Conservation (phyloP, 2,888 invertebrate species). For the Trachelus iudaicus region DNA sequence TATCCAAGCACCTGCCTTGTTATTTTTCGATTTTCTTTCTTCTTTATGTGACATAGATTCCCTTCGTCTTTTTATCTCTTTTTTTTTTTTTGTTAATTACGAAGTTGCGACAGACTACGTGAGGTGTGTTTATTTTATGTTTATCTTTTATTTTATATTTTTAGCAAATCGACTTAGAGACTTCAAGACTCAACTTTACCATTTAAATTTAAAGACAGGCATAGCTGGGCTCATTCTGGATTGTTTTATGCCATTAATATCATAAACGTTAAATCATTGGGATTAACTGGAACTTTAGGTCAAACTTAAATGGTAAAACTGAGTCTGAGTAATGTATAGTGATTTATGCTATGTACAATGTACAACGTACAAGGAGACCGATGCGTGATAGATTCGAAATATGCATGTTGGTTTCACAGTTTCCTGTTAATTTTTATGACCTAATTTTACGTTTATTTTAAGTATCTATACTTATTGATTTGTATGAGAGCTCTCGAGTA, state of each 20-base stretch:
- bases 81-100: too few relatives aligned
- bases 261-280: neutral
- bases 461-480: slow-evolving; percentile 57
- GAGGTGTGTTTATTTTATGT: too few relatives aligned
- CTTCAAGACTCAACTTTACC: too few relatives aligned
- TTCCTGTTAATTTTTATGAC: slow-evolving; percentile 54
- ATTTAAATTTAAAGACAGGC: neutral
- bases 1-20: too few relatives aligned
- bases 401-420: slow-evolving; percentile 38
- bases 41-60: too few relatives aligned
- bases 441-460: slow-evolving; percentile 46
- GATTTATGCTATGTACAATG: slow-evolving; percentile 45
- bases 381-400: slow-evolving; percentile 29
- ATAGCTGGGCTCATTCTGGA: neutral
- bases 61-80: too few relatives aligned
- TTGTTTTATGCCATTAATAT: neutral
- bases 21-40: too few relatives aligned
- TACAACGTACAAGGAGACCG: slow-evolving; percentile 39
- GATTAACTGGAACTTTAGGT: neutral
- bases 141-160: too few relatives aligned
- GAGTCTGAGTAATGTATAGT: neutral
- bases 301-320: neutral
- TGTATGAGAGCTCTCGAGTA: slow-evolving; percentile 45
- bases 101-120: too few relatives aligned
- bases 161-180: too few relatives aligned